Percentiles rank a stretch among this genome's conserved stretches.
Conservation (phyloP, 2,888 invertebrate genomes). For the Dorcus parallelipipedus region DNA sequence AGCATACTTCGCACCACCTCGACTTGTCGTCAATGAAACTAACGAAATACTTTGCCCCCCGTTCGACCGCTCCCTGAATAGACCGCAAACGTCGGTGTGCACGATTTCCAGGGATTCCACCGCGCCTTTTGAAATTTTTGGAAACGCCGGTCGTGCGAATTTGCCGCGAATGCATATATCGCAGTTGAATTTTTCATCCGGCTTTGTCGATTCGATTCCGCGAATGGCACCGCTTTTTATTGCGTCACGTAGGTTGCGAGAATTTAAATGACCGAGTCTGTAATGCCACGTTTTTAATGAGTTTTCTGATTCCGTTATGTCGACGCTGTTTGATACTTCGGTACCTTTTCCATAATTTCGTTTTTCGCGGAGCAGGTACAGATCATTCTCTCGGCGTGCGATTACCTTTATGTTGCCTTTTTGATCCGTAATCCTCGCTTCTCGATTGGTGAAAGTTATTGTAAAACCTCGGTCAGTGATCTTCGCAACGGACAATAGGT, state of each 20-base stretch:
- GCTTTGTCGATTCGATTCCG: not conserved
- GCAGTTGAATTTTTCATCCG: not conserved
- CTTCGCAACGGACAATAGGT: constrained; percentile 14
- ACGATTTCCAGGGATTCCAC: constrained; percentile 23
- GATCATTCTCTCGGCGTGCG: not conserved
- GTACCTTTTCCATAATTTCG: not conserved
- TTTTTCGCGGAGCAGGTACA: not conserved
- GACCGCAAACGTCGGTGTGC: constrained; percentile 26
- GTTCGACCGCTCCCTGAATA: constrained; percentile 14
- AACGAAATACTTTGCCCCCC: constrained; percentile 24
- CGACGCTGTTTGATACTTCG: no score
- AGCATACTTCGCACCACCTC: constrained; percentile 25
- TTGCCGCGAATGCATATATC: not conserved
- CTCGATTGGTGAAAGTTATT: not conserved
- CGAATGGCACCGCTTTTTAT: not conserved
- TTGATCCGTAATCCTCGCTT: not conserved
- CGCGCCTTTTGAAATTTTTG: constrained; percentile 8
- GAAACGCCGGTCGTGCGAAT: constrained; percentile 12
- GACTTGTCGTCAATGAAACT: constrained; percentile 30
- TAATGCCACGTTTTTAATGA: not conserved
- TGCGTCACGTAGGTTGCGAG: no score
- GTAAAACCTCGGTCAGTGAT: constrained; percentile 1
- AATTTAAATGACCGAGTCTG: constrained; percentile 17
- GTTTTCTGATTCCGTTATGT: no score
- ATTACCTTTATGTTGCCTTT: no score